Evolutionary conservation across 2,888 invertebrate species (phyloP), one percentile per base, ranked within the genome.

Genomic region (Andrena praecox): DNA sequence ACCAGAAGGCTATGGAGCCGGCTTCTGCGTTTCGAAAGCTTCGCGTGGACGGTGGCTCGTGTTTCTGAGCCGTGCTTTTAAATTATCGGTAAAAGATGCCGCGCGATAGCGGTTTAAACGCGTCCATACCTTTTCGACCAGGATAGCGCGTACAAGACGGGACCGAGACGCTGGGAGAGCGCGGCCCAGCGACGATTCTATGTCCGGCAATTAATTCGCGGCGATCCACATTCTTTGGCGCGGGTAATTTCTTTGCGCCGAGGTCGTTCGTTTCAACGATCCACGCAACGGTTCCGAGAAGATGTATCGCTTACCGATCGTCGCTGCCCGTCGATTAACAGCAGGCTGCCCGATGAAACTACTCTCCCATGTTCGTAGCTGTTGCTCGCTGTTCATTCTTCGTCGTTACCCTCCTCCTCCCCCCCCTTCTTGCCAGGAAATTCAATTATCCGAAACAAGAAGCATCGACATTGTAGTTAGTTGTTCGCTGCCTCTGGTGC

Each of bases 11-110:
- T 63, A 50, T n/a, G 52, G 29, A 31, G 60, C 20, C 68, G 56
- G 31, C 33, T 16, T 42, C 16, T 42, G 68, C 60, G 66, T 77
- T 71, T 64, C 63, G 69, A 35, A 48, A 48, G 66, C 48, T 10
- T 74, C 74, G 74, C 74, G 77, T 75, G 52, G 62, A 68, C 68
- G 62, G 2, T 12, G 48, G 42, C 24, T 10, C 62, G n/a, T 3
- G 12, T 24, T 20, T 48, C 42, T 31, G 5, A 56, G 20, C 3
- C 16, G 12, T 67, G 50, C 59, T 67, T 67, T 67, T 74, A 67
- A 74, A 74, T 75, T 20, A 62, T 52, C 31, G 31, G 24, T n/a
- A 62, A 75, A 29, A 24, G 62, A 62, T 62, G 35, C 42, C 20
- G n/a, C 52, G 62, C 50, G 68, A 68, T 59, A 59, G 48, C 42